Conservation (phyloP, 2,888 invertebrate genomes). For the Chaetogeoica ovagalla region DNA sequence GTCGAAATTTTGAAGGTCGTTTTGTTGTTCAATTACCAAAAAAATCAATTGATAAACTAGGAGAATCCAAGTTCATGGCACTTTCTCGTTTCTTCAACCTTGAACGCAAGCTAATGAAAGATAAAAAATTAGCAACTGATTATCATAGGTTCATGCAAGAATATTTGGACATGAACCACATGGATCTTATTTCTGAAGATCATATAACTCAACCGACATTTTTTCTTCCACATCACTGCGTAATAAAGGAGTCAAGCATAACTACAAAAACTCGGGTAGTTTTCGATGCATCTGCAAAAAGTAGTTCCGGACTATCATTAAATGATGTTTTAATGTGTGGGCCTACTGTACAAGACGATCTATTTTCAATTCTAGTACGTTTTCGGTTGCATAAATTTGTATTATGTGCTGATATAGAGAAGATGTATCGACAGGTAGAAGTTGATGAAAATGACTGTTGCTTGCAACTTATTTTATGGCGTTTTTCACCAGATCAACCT, state of each 20-base stretch:
- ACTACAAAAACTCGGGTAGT: conserved; percentile 43
- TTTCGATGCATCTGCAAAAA: conserved; percentile 18
- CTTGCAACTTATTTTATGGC: conserved; percentile 41
- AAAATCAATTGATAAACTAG: conserved; percentile 1
- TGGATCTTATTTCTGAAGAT: not conserved
- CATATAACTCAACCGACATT: not conserved
- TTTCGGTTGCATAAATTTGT: conserved; percentile 8
- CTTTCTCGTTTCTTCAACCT: conserved; percentile 15
- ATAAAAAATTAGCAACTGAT: not conserved
- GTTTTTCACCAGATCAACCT: not conserved
- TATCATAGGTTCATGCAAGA: conserved; percentile 16
- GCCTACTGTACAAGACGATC: conserved; percentile 27
- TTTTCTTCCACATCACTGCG: conserved; percentile 37
- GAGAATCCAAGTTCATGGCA: conserved; percentile 11
- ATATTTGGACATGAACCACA: conserved; percentile 1
- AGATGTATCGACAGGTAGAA: conserved; percentile 44
- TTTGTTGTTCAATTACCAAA: conserved; percentile 4
- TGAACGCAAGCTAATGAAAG: not conserved
- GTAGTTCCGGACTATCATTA: not conserved
- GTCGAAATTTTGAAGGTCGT: not conserved
- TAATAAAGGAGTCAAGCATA: conserved; percentile 13
- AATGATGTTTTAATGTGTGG: conserved; percentile 30
- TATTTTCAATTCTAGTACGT: not conserved
- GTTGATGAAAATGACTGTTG: conserved; percentile 4
- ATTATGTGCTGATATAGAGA: conserved; percentile 26